phyloP scores from a whole-genome alignment of 1,140 invertebrate genomes.

The Alviniconcha marisindica region DNA sequence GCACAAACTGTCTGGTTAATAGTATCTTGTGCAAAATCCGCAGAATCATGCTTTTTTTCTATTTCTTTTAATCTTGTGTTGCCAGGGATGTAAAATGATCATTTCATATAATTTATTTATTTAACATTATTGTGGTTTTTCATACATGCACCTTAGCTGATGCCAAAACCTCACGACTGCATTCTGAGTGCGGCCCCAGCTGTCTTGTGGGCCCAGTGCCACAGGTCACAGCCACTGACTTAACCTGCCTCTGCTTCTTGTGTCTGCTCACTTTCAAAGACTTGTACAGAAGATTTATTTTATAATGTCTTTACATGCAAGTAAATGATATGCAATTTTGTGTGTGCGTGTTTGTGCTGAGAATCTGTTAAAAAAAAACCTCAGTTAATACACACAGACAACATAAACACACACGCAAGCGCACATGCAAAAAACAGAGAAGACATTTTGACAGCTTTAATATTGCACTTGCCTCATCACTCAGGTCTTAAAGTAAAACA shows the following conservation, averaged over 20 bases:
- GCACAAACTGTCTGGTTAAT: too few species aligned
- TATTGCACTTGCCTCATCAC: slow-evolving; percentile 34
- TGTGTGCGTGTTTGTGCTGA: background rate
- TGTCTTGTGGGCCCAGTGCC: background rate
- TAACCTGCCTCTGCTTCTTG: background rate
- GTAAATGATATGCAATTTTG: slow-evolving; percentile 36
- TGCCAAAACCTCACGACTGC: slow-evolving; percentile 15
- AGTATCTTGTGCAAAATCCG: too few species aligned
- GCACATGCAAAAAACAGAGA: background rate
- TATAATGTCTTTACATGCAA: slow-evolving; percentile 37
- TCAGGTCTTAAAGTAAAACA: slow-evolving; percentile 22
- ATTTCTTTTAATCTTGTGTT: background rate
- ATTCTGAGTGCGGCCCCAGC: too few species aligned
- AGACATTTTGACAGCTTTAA: slow-evolving; percentile 34
- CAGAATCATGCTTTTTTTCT: too few species aligned
- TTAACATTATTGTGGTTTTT: background rate
- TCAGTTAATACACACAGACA: background rate
- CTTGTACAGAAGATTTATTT: slow-evolving; percentile 22
- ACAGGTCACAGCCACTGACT: slow-evolving; percentile 8
- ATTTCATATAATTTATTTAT: slow-evolving; percentile 32
- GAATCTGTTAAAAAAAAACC: background rate
- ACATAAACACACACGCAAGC: background rate
- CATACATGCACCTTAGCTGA: background rate
- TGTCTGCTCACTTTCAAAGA: slow-evolving; percentile 27
- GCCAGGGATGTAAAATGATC: slow-evolving; percentile 29